These are phyloP conservation scores for Periophthalmus magnuspinnatus DNA, from an alignment of 2,797 vertebrate species.

Conservation along the genomic window DNA sequence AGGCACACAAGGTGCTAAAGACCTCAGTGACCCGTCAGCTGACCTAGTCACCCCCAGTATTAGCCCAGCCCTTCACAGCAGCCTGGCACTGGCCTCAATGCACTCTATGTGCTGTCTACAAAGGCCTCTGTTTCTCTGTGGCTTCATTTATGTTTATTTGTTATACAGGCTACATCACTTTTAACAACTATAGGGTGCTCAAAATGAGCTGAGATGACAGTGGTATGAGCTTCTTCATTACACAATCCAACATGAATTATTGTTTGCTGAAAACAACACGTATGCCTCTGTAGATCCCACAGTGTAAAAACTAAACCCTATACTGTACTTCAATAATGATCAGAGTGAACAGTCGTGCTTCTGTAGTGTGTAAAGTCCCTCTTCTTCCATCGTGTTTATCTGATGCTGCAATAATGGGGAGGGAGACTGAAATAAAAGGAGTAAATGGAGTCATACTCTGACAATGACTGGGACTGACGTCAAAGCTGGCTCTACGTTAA, in stretches of 20 bases:
- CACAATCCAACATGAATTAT: background rate
- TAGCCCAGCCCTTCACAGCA: slow-evolving; percentile 27
- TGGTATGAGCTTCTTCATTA: background rate
- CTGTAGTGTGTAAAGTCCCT: slow-evolving; percentile 20
- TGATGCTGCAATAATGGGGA: slow-evolving; percentile 42
- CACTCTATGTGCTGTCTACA: slow-evolving; percentile 16
- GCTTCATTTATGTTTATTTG: background rate
- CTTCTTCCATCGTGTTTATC: slow-evolving; percentile 34
- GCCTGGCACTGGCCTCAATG: slow-evolving; percentile 3
- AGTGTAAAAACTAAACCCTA: background rate
- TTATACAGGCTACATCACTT: background rate
- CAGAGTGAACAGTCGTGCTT: background rate
- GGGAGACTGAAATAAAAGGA: slow-evolving; percentile 40
- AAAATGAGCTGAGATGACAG: background rate
- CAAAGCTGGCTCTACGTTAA: slow-evolving; percentile 56
- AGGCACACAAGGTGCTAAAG: slow-evolving; percentile 31
- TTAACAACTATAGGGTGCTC: background rate
- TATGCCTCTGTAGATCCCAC: background rate
- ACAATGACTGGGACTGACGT: slow-evolving; percentile 76
- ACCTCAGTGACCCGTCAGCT: slow-evolving; percentile 46
- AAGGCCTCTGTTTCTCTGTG: slow-evolving; percentile 12
- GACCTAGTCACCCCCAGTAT: slow-evolving; percentile 36
- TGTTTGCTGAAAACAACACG: background rate
- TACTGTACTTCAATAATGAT: background rate
- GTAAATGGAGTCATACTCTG: slow-evolving; percentile 53